These are phyloP conservation scores for Parthenolecanium corni DNA, from an alignment of 2,888 invertebrate genomes.

Conservation along the genomic window DNA sequence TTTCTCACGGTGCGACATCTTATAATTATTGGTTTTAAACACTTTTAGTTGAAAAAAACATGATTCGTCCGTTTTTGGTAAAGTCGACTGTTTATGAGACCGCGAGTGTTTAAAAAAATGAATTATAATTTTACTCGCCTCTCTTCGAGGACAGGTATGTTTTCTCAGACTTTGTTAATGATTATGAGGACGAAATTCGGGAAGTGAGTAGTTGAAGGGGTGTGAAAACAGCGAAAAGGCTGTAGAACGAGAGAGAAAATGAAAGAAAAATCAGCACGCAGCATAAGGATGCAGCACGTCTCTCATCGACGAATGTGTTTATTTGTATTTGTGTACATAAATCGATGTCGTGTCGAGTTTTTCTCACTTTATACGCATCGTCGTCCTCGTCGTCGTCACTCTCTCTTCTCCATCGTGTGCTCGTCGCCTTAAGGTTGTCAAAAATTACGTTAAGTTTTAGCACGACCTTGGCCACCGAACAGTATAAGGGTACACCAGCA, in stretches of 20 bases:
- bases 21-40: no score
- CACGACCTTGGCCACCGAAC: constrained; percentile 26
- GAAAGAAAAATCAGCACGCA: not conserved
- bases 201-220: no score
- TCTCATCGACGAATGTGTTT: constrained; percentile 10
- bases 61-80: no score
- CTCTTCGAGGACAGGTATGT: no score
- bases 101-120: no score
- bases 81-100: no score
- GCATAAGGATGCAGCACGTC: constrained; percentile 5
- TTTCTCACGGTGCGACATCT: no score
- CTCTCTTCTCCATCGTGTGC: not conserved
- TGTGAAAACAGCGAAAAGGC: not conserved
- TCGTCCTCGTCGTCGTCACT: not conserved
- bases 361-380: constrained; percentile 6
- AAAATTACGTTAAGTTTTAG: constrained; percentile 27
- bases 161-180: no score
- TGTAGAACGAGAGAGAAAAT: not conserved
- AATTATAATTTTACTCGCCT: no score
- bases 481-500: constrained; percentile 19
- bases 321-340: no score
- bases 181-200: no score
- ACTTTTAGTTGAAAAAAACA: no score
- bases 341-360: constrained; percentile 23
- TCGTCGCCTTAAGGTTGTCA: constrained; percentile 18